Base-by-base conservation (phyloP, 2,888 invertebrate genomes). In the Drosophila phalerata region DNA sequence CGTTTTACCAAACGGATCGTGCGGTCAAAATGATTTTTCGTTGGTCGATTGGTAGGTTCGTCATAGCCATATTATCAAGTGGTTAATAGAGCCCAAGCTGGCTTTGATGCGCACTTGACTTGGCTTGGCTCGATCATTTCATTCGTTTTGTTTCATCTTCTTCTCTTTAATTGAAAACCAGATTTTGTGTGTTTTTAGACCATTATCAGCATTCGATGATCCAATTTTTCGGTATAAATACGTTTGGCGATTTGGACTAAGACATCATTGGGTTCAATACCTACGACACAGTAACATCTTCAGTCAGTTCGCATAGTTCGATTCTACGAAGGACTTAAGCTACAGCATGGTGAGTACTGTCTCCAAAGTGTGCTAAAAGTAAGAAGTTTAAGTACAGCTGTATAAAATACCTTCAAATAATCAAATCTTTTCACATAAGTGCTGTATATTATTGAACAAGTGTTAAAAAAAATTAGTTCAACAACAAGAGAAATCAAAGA, bases 251-350 rank as follows among this genome's bases (percentile, higher is more conserved):
- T 75, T 74, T 68, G 56, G 70, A 75, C 61, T 69, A 80, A 77
- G 73, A 56, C 75, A 91, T 90, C 90, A 91, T 85, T 91, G 85
- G 84, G 81, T 84, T 89, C 80, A 79, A 71, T 81, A 88, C 78
- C 82, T 83, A 76, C 77, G 73, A 76, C 77, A 77, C 57, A 85
- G 82, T 73, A 81, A 82, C 76, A 84, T 73, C 77, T 69, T 81
- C 67, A 55, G 77, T 76, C 81, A 74, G 81, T 61, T 72, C 69
- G 57, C 62, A 47, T 51, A 69, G 73, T 83, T 65, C 63, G 48
- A 34, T 57, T 52, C 1, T 57, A 57, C 48, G 53, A 40, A 73
- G 74, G 78, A 69, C 69, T 64, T 42, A 53, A 65, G 45, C 60
- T 47, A 56, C 66, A 87, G 51, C 67, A 90, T 90, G 90, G 91